Conservation (phyloP, 2,113 vertebrate species). For the Syngnathus scovelli region DNA sequence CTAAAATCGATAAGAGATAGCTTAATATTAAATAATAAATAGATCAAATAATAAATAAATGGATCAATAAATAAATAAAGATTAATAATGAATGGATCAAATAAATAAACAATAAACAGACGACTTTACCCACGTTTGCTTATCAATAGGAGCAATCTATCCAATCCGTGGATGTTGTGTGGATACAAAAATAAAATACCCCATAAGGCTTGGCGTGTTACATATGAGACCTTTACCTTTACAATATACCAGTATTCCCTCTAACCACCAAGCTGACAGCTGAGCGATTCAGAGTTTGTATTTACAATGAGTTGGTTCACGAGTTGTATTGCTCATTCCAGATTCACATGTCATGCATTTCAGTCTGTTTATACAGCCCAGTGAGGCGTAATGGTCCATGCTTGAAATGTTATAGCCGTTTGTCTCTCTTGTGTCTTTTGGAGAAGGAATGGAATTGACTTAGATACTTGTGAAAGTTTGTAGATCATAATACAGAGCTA, state of each 20-base stretch:
- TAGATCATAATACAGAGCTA: neutral
- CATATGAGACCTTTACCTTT: too few species aligned
- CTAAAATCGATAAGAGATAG: too few species aligned
- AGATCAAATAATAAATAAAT: too few species aligned
- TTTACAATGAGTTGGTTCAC: neutral
- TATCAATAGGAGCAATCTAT: neutral
- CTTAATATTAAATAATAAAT: too few species aligned
- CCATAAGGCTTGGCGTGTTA: neutral
- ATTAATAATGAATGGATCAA: too few species aligned
- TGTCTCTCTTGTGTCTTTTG: neutral
- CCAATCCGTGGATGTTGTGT: neutral
- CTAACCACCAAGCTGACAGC: neutral
- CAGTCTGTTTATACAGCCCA: neutral
- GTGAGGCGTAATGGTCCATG: neutral
- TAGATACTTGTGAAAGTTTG: conserved; percentile 4
- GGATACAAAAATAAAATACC: neutral
- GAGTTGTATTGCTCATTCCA: neutral
- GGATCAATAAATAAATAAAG: too few species aligned
- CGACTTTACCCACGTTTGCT: too few species aligned
- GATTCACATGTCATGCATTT: neutral
- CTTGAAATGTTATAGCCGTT: neutral
- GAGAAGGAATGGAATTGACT: neutral
- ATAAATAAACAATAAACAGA: too few species aligned
- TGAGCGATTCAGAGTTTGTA: neutral
- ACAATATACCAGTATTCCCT: too few species aligned